Base-by-base conservation (phyloP, 2,797 vertebrate species). In the Adelosebastes latens region DNA sequence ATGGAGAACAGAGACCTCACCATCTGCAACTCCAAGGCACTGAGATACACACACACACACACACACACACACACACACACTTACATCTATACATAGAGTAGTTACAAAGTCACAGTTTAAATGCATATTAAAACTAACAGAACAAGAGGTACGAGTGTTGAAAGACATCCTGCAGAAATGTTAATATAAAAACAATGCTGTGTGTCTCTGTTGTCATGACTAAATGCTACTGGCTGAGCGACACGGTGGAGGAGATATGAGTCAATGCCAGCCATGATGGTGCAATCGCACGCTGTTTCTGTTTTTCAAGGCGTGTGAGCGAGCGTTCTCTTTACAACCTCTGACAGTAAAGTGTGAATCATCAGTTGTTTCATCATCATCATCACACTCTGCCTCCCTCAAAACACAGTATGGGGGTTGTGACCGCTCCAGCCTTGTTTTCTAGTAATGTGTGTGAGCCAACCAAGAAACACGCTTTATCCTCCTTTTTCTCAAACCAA, bases 311-410 rank as follows among this genome's bases (percentile, higher is more conserved):
- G 70, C 49, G 12, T 84, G 82, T 89, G 91, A 93, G 85, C 29
- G 83, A 87, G 79, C 4, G 11, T 87, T 93, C 63, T 64, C 87
- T 90, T 90, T 71, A 92, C 89, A 91, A 78, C 79, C 80, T 92
- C 58, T 94, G 93, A 93, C 93, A 94, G 91, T 93, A 93, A 93
- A 92, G 84, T 82, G 87, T 94, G 94, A 95, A 89, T 95, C 93
- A 95, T 93, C 88, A 67, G 86, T 73, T 75, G 81, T 93, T 93
- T 92, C 89, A 92, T 52, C 46, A 53, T 88, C 88, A 87, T 87
- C 89, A 88, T 88, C 88, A 81, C 82, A 80, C 85, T 84, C 83
- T 65, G 64, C 73, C 89, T 88, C 89, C 86, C 83, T 83, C 74
- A 73, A 79, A 86, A 79, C 75, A 59, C 75, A 70, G 81, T 34